Base-by-base conservation (phyloP, 2,113 vertebrate species). In the Anguilla japonica region DNA sequence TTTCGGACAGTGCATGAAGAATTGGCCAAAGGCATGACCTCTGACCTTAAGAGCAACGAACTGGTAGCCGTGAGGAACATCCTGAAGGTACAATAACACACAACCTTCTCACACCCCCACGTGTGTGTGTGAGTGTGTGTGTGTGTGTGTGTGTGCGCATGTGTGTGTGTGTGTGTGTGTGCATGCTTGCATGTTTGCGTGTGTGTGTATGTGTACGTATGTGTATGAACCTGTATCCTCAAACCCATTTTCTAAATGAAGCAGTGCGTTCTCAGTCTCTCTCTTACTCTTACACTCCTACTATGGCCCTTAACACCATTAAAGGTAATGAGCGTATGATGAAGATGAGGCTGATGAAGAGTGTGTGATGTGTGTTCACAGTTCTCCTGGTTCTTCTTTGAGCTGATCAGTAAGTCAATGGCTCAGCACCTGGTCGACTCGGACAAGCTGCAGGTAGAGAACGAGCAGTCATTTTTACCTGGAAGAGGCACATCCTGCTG, bases 311-410 rank as follows among this genome's bases (percentile, higher is more conserved):
- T 4, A 46, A 46, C 43, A 46, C 8, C 8, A 46, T 46, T 14
- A 20, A 22, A 26, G 63, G 3, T 71, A 7, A 22, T 71, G 63
- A 71, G 22, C 26, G 26, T 22, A 71, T n/a, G 26, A n/a, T 26
- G 22, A 71, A 39, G 22, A 22, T 63, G 34, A 57, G 34, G 20
- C 43, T 85, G 34, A 57, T n/a, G 29, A 39, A 39, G 50, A 41
- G 50, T 5, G 29, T 41, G 67, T 15, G 83, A 41, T 89, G 3
- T 85, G 29, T 87, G 29, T 3, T 43, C 90, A 89, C 92, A 99
- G 98, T 98, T 98, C 91, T 98, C 97, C 89, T 99, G 97, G 97
- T 99, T 99, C 96, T 99, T 99, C 95, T 96, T 98, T 93, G 97
- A 97, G 88, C 95, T 99, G 89, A 97, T 98, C 82, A 92, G 97